Base-by-base conservation (phyloP, 1,140 invertebrate genomes). In the Chlorops oryzae region DNA sequence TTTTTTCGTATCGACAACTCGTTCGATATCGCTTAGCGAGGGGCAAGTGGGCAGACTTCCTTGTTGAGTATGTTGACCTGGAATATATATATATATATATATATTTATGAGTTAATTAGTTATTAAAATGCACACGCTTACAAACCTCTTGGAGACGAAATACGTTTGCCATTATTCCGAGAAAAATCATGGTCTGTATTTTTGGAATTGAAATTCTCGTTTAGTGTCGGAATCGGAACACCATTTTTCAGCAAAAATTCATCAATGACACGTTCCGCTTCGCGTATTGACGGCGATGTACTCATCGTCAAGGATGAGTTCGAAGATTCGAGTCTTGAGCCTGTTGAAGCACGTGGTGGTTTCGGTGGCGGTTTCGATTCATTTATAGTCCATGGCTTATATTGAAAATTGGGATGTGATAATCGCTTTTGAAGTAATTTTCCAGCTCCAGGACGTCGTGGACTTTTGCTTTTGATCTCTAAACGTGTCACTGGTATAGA, bases 11-110 rank as follows among this genome's bases (percentile, higher is more conserved):
- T 34, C 62, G 32, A 69, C 62, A 2, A 59, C 54, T 2, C 58
- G 60, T 38, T 69, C 66, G 20, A 70, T 56, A 44, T 70, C 67
- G 40, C 64, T 70, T 13, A 70, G 38, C 2, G 64, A 67, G 2
- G 67, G 67, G 20, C 61, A 70, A 2, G 55, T 57, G 0, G 63
- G 57, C 23, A 67, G 35, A 20, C 10, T n/a, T 17, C 9, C 39
- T 17, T 10, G 7, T 4, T 52, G 58, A 6, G 35, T 32, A 1
- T n/a, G 24, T 15, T 20, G 39, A 6, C 3, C 3, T 18, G 5
- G 52, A 39, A 20, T 66, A 25, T 7, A 7, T 39, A 39, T 39
- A 7, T 13, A n/a, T n/a, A n/a, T n/a, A n/a, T n/a, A n/a, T n/a
- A n/a, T n/a, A n/a, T n/a, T n/a, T n/a, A n/a, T n/a, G n/a, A n/a